Conservation (phyloP, 2,797 vertebrate species). For the Crotalus adamanteus region DNA sequence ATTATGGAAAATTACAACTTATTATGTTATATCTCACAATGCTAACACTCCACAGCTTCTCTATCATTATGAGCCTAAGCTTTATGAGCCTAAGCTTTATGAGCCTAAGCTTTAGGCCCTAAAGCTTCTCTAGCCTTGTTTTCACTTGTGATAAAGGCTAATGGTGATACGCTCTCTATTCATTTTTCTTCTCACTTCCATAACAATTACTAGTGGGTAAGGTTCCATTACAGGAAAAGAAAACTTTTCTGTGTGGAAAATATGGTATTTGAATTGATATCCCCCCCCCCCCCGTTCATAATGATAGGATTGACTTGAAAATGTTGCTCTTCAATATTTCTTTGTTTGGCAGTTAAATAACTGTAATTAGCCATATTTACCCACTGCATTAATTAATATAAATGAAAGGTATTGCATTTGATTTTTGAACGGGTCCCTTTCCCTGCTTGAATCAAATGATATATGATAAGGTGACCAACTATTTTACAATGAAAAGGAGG, state of each 20-base stretch:
- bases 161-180: background rate
- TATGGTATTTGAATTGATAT: background rate
- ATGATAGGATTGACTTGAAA: background rate
- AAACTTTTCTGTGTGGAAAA: no score
- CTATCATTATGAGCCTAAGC: background rate
- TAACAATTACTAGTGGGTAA: background rate
- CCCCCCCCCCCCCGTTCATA: background rate
- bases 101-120: background rate
- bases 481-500: no score
- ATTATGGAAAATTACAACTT: no score
- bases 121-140: background rate
- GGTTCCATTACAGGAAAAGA: background rate
- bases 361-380: background rate
- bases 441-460: background rate
- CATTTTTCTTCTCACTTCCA: background rate
- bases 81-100: no score
- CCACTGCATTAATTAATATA: background rate
- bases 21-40: no score
- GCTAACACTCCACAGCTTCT: background rate
- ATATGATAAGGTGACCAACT: background rate
- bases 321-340: background rate
- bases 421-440: background rate
- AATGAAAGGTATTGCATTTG: background rate
- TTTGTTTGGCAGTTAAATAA: background rate
- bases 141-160: background rate